A percentile compares a stretch with the other conserved stretches of the same genome.
These are phyloP conservation scores for Drosophila cognata DNA, from an alignment of 2,888 invertebrate species.

Conservation along the genomic window DNA sequence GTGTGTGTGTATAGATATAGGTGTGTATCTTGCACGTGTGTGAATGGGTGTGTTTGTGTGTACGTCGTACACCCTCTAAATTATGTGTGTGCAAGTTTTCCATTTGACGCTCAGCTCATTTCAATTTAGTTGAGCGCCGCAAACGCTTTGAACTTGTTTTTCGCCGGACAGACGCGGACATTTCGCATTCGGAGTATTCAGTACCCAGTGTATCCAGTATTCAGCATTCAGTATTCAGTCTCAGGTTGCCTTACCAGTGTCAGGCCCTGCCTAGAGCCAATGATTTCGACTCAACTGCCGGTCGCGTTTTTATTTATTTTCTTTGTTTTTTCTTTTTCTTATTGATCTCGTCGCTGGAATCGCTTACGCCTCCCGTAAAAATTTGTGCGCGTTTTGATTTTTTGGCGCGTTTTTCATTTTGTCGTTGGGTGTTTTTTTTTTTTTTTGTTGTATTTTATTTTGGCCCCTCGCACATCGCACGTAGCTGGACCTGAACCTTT, in stretches of 20 bases:
- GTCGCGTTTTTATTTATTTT: conserved; percentile 39
- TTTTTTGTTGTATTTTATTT: conserved; percentile 9
- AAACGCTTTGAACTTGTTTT: conserved; percentile 82
- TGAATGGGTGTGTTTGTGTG: conserved; percentile 15
- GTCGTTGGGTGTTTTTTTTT: conserved; percentile 27
- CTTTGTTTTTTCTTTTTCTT: conserved; percentile 17
- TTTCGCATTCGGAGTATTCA: conserved; percentile 23
- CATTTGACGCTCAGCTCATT: conserved; percentile 72
- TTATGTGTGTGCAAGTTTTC: conserved; percentile 66
- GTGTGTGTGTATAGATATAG: conserved; percentile 5
- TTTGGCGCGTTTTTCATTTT: conserved; percentile 76
- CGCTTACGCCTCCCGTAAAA: conserved; percentile 54
- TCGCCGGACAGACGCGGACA: conserved; percentile 53
- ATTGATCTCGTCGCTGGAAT: conserved; percentile 64
- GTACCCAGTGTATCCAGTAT: conserved; percentile 9
- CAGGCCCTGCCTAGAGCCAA: conserved; percentile 51
- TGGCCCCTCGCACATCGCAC: conserved; percentile 55
- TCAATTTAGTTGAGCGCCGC: conserved; percentile 82
- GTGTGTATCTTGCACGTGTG: conserved; percentile 30
- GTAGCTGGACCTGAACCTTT: conserved; percentile 64
- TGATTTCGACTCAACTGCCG: conserved; percentile 30
- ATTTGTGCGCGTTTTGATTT: conserved; percentile 75
- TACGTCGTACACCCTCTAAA: conserved; percentile 51
- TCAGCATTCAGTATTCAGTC: conserved; percentile 10
- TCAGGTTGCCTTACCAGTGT: conserved; percentile 26